Conservation (phyloP, 2,888 invertebrate genomes). For the Xiphydria camelus region DNA sequence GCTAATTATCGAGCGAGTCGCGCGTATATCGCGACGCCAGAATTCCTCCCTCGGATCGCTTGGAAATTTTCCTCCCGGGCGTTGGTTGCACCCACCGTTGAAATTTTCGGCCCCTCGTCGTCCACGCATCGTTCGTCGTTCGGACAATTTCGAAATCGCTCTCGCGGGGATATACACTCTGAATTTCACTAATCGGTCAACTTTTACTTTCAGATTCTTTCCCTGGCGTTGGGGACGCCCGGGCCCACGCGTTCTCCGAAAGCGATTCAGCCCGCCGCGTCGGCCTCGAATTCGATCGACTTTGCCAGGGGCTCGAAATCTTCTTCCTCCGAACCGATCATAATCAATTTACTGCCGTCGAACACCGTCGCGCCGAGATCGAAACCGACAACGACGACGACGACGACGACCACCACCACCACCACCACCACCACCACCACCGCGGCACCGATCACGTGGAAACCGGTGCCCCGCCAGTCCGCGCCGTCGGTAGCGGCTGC, state of each 20-base stretch:
- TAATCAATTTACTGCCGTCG: conserved; percentile 42
- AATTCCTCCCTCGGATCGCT: too few species aligned
- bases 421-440: conserved; percentile 11
- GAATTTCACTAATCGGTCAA: conserved; percentile 5
- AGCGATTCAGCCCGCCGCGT: conserved; percentile 40
- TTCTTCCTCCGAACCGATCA: conserved; percentile 35
- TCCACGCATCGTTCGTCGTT: too few species aligned
- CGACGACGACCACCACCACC: conserved; percentile 11
- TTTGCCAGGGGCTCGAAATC: conserved; percentile 11
- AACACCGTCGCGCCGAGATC: conserved; percentile 27
- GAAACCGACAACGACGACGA: conserved; percentile 19
- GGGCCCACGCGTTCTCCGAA: conserved; percentile 51
- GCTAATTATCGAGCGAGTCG: too few species aligned
- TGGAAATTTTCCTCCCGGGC: too few species aligned
- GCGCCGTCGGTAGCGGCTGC: neutral
- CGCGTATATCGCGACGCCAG: too few species aligned
- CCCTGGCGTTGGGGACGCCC: conserved; percentile 43
- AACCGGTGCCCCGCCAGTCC: conserved; percentile 26
- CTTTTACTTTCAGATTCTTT: conserved; percentile 41
- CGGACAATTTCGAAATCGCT: too few species aligned
- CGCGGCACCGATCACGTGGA: conserved; percentile 26
- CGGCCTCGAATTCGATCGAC: conserved; percentile 37
- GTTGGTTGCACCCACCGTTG: too few species aligned
- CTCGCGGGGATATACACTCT: too few species aligned
- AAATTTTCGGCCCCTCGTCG: too few species aligned